Conservation (phyloP, 2,888 invertebrate genomes). For the Tricholauxania praeusta region DNA sequence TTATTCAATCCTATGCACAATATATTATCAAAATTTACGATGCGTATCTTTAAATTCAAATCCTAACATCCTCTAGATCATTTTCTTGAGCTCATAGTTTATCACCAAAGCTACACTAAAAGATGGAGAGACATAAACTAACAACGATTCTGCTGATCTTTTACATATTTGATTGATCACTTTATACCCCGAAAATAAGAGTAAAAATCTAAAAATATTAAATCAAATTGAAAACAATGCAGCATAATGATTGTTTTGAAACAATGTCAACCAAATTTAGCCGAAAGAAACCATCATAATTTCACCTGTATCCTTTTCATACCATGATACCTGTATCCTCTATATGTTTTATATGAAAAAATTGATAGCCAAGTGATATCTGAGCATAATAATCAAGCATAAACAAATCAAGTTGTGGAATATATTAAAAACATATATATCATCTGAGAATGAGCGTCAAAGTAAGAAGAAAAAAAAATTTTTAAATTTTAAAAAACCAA, state of each 20-base stretch:
- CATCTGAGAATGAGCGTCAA: conserved; percentile 15
- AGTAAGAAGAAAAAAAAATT: background rate
- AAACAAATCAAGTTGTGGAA: conserved; percentile 57
- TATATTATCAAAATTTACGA: conserved; percentile 57
- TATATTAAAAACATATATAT: conserved; percentile 41
- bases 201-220: conserved; percentile 2
- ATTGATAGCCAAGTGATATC: conserved; percentile 31
- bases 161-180: conserved; percentile 66
- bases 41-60: conserved; percentile 61
- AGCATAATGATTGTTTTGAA: background rate
- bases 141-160: conserved; percentile 38
- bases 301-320: conserved; percentile 53
- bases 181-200: conserved; percentile 42
- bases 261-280: conserved; percentile 13
- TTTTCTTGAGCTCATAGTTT: conserved; percentile 51
- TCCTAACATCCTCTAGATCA: conserved; percentile 66
- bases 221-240: conserved; percentile 25
- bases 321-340: conserved; percentile 26
- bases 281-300: conserved; percentile 55
- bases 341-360: background rate
- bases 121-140: conserved; percentile 8
- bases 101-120: conserved; percentile 46
- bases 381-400: conserved; percentile 47
- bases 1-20: background rate
- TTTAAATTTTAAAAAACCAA: background rate